Evolutionary conservation across 1,140 invertebrate genomes (phyloP).

Genomic region (Formica exsecta): DNA sequence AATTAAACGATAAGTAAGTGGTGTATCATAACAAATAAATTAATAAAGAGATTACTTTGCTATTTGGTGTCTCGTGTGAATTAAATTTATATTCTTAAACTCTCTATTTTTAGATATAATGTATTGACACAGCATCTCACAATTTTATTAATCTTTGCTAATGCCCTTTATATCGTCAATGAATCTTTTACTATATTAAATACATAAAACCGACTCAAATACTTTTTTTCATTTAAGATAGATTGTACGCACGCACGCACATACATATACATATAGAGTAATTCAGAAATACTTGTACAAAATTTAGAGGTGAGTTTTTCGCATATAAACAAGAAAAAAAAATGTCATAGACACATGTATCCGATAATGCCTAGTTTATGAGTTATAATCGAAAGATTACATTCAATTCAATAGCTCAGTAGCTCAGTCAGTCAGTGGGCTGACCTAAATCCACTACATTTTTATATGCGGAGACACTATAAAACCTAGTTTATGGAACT

Average conservation of each 20-base stretch:
- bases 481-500: too few relatives aligned
- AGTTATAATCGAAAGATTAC: too few relatives aligned
- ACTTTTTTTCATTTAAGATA: neutral
- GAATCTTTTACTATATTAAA: neutral
- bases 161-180: neutral
- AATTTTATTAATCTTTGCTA: neutral
- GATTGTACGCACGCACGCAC: neutral
- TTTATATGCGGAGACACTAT: too few relatives aligned
- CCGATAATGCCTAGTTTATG: too few relatives aligned
- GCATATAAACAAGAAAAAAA: too few relatives aligned
- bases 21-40: neutral
- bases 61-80: neutral
- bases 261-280: too few relatives aligned
- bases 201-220: neutral
- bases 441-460: too few relatives aligned
- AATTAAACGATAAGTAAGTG: neutral
- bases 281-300: too few relatives aligned
- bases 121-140: neutral
- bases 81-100: neutral
- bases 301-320: too few relatives aligned
- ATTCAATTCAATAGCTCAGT: too few relatives aligned
- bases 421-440: too few relatives aligned
- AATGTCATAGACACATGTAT: too few relatives aligned
- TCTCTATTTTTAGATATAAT: neutral
- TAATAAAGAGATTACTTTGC: neutral